Conservation (phyloP, 2,797 vertebrate genomes). For the Bradypodion pumilum region DNA sequence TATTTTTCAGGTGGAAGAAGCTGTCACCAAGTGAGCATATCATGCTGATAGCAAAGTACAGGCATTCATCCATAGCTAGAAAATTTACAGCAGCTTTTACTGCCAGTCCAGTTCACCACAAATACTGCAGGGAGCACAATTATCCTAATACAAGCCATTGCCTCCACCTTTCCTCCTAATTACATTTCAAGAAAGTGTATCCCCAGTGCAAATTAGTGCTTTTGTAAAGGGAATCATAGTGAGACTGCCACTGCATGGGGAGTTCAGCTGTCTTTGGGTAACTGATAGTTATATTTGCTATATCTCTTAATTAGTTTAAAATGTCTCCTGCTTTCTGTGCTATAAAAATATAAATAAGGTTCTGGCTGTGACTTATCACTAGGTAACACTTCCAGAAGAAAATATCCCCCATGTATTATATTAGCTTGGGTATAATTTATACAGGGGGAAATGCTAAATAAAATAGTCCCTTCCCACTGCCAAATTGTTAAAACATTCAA, state of each 20-base stretch:
- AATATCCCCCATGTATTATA: neutral
- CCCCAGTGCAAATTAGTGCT: conserved; percentile 26
- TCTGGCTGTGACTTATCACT: conserved; percentile 15
- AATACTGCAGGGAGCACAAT: conserved; percentile 4
- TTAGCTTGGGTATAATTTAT: neutral
- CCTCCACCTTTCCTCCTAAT: conserved; percentile 26
- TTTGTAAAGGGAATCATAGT: conserved; percentile 7
- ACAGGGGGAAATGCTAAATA: neutral
- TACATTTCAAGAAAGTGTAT: conserved; percentile 10
- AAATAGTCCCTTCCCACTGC: neutral
- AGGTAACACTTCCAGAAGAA: conserved; percentile 23
- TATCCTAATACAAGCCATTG: conserved; percentile 15
- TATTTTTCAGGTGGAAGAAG: neutral
- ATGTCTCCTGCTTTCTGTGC: neutral
- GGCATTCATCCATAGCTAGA: neutral
- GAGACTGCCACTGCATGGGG: neutral
- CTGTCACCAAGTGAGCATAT: neutral
- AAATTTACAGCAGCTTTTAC: conserved; percentile 16
- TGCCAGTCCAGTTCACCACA: neutral
- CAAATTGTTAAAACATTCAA: neutral
- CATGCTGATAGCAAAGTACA: neutral
- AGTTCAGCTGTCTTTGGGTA: conserved; percentile 20
- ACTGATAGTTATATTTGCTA: neutral
- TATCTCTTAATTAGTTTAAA: conserved; percentile 4
- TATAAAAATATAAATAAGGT: conserved; percentile 7